Evolutionary conservation across 1,140 invertebrate species (phyloP).

Genomic region (Agrypnia vestita): DNA sequence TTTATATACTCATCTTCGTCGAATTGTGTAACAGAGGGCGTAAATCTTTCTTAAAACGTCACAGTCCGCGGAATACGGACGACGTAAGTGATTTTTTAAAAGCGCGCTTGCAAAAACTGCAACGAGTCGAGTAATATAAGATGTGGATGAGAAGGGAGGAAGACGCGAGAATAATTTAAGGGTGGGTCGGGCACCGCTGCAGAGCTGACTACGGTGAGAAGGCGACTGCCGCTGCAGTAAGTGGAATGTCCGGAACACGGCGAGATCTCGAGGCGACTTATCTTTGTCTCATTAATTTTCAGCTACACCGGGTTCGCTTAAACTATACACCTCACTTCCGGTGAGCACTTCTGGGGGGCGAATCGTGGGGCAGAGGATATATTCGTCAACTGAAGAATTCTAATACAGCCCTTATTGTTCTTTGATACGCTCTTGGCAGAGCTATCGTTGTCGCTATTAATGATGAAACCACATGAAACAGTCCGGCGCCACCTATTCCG

Average conservation of each 20-base stretch:
- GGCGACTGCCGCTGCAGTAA: conserved; percentile 35
- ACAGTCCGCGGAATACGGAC: neutral
- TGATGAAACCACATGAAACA: too few relatives aligned
- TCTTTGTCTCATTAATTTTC: conserved; percentile 48
- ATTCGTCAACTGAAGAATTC: too few relatives aligned
- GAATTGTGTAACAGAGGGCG: neutral
- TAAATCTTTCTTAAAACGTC: conserved; percentile 18
- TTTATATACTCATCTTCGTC: neutral
- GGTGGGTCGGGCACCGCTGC: conserved; percentile 10
- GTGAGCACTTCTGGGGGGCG: neutral
- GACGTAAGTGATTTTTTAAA: conserved; percentile 23
- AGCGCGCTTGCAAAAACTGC: conserved; percentile 4
- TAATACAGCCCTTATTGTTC: too few relatives aligned
- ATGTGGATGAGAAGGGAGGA: neutral
- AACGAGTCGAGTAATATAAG: conserved; percentile 8
- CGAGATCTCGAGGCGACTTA: conserved; percentile 38
- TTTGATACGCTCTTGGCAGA: too few relatives aligned
- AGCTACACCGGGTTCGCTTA: conserved; percentile 38
- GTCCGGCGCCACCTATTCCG: too few relatives aligned
- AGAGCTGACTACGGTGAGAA: conserved; percentile 24
- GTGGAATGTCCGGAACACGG: conserved; percentile 33
- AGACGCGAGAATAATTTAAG: conserved; percentile 36
- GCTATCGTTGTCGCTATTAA: too few relatives aligned
- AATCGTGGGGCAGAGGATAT: too few relatives aligned
- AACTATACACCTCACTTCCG: too few relatives aligned